Evolutionary conservation across 1,140 invertebrate genomes (phyloP).

Genomic region (Lasioglossum baleicum): DNA sequence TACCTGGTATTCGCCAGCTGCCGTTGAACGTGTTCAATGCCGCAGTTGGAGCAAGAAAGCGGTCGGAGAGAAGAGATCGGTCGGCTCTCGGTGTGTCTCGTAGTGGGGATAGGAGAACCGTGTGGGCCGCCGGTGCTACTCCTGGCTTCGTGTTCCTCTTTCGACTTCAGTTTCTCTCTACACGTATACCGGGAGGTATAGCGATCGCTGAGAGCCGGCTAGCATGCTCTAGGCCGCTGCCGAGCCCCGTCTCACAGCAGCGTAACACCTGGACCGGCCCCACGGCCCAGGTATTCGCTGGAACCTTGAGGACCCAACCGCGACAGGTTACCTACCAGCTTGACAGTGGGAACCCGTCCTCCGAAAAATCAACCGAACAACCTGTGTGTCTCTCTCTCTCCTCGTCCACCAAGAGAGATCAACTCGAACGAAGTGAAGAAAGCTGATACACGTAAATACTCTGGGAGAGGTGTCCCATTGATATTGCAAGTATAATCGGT

Average conservation of each 20-base stretch:
- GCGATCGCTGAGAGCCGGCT: constrained; percentile 41
- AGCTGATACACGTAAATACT: too few species aligned
- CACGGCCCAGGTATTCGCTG: constrained; percentile 16
- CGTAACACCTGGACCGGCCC: constrained; percentile 24
- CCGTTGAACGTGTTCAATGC: constrained; percentile 79
- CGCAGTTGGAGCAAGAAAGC: constrained; percentile 74
- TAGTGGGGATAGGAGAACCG: constrained; percentile 65
- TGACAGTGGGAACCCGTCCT: too few species aligned
- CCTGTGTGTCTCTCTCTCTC: too few species aligned
- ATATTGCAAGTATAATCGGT: too few species aligned
- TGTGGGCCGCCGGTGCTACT: constrained; percentile 65
- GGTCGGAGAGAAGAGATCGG: constrained; percentile 63
- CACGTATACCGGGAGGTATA: constrained; percentile 59
- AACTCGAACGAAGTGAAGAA: too few species aligned
- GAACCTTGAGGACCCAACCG: too few species aligned
- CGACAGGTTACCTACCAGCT: too few species aligned
- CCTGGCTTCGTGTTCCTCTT: constrained; percentile 62
- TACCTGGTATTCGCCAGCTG: constrained; percentile 78
- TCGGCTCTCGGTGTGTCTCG: constrained; percentile 51
- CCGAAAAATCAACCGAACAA: too few species aligned
- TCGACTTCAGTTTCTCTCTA: constrained; percentile 68
- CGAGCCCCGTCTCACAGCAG: constrained; percentile 27
- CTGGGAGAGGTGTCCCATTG: too few species aligned
- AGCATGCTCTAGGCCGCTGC: constrained; percentile 44
- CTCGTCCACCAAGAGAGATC: too few species aligned